Evolutionary conservation across 2,888 invertebrate species (phyloP), one percentile per base, ranked within the genome.

Genomic region (Caenorhabditis becei): DNA sequence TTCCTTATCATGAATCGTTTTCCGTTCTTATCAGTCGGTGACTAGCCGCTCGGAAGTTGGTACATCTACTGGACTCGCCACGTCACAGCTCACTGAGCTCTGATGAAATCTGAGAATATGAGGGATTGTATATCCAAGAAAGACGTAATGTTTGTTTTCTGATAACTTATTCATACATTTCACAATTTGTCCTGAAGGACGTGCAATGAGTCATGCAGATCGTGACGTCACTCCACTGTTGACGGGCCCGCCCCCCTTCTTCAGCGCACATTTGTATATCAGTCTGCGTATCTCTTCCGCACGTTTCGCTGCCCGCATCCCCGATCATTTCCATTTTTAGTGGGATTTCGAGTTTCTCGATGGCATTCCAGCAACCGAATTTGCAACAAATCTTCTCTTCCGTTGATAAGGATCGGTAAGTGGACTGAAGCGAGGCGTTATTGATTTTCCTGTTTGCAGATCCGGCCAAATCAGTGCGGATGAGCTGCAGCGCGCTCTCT

Each of bases 401-500:
- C 10, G 85, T 85, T 16, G 83, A 83, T 56, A 77, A 80, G 23
- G 85, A 82, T 51, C 59, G 83, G 85, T 83, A 28, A 8, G 80
- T 47, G 10, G 16, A 11, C 14, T 14, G 2, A 14, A 2, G 16
- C 10, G 2, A 14, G 41, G 16, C 14, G 10, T 10, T 23, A n/a
- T 26, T 7, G 24, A 26, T 32, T n/a, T 16, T 56, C 18, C 24
- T n/a, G 1, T 7, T 16, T 84, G 56, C 62, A 85, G 89, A 56
- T 88, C 87, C 10, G 89, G 89, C 8, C 84, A 85, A 54, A 89
- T 89, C 77, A 87, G 85, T 58, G 56, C 84, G 1, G 82, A 82
- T 51, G 86, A 87, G 58, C 77, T 86, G 20, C 87, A 87, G 70
- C 93, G 94, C 83, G 97, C 97, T 7, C 93, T 98, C 4, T 96